Base-by-base conservation (phyloP, 2,888 invertebrate genomes). In the Prostheceraeus crozeri region DNA sequence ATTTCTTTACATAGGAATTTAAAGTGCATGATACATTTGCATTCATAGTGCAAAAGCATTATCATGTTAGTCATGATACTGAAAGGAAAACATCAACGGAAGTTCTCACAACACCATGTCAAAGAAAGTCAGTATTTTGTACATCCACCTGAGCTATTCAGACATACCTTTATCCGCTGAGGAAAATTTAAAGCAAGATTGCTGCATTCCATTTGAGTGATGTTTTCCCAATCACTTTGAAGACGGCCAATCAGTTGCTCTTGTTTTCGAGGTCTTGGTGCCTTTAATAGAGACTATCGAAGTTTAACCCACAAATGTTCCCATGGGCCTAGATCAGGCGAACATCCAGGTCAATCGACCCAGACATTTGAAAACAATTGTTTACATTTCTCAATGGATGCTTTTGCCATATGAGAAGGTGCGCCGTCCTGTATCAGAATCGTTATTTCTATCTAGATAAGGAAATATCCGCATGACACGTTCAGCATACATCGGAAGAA, bases 241-340 rank as follows among this genome's bases (percentile, higher is more conserved):
- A 40, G 16, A 16, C 40, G 14, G 14, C 16, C 19, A 21, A 40
- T 40, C 16, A 40, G 40, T 21, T 40, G 16, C 19, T 8, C 40
- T 40, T 21, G 40, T 14, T 40, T 40, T 40, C 40, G 40, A 40
- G 40, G 40, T 21, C 40, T 40, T 40, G 40, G 40, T 16, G 40
- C 40, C 14, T 16, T 40, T 40, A 40, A 40, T 16, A 40, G 16
- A 16, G 40, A 40, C 19, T 40, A 21, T 40, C 19, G 40, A 19
- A 51, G 52, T 27, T 23, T 35, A 51, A 21, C 52, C 52, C 52
- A 51, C 14, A 51, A 30, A 51, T 51, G 52, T 51, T 51, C 52
- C 14, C 16, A 21, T 14, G 52, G 52, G 31, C 25, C 25, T n/a
- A 51, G n/a, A 23, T 51, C 52, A 8, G 52, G 52, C 4, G 27